Evolutionary conservation across 2,888 invertebrate genomes (phyloP), one percentile per base, ranked within the genome.

Genomic region (Glyphotaelius pellucidus): DNA sequence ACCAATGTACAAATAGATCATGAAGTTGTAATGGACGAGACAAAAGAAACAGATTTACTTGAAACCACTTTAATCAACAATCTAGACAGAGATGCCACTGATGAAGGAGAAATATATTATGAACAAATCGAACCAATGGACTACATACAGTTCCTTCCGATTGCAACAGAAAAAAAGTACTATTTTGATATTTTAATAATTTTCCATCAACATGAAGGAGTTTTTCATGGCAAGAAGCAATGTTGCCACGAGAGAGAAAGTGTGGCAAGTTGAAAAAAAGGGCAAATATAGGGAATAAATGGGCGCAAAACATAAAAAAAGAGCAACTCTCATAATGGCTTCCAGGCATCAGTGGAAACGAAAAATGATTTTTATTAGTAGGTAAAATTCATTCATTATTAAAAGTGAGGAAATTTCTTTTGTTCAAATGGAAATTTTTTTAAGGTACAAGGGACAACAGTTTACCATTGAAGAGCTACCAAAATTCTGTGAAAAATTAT

Each of bases 381-480:
- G 9, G 12, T 31, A 15, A 32, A 83, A 12, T 32, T 31, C 25
- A 3, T 7, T 32, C 5, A 83, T 19, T 32, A 83, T 15, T 11
- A 85, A 42, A 19, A 14, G 31, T n/a, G 35, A 2, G 15, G 30
- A 35, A 90, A n/a, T 79, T 86, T 42, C n/a, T n/a, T 87, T 79
- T 3, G 89, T 92, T 92, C 4, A 85, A 52, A 15, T 19, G 52
- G 52, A 25, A 25, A 9, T 25, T 67, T 67, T 25, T 67, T 67
- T 67, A 67, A 96, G 96, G 93, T 96, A 96, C 93, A 95, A 95
- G 12, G 96, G 96, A 0, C 96, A 96, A 92, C 96, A 95, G 85
- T 94, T 96, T 35, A 95, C 96, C 2, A 95, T 95, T 14, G 96
- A 96, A 87, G 96, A 96, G 94, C 94, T 96, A 84, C 96, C 96